Evolutionary conservation across 2,113 vertebrate species (phyloP), one percentile per base, ranked within the genome.

Genomic region (Cavia aperea): DNA sequence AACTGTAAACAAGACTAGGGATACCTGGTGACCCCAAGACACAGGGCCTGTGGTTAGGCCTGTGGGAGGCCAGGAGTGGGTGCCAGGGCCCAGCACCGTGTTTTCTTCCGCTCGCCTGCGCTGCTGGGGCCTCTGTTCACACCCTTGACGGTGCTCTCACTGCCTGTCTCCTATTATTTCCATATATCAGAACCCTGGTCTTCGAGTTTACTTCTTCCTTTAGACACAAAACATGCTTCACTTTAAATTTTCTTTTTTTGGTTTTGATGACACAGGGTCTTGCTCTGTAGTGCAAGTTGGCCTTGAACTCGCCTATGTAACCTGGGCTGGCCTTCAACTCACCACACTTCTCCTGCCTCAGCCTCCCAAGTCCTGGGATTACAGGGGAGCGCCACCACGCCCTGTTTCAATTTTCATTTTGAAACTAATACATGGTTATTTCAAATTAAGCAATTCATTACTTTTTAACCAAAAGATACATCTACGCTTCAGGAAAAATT

Each of bases 71-170:
- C 10, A 46, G 70, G 29, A 10, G 4, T 9, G 2, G 12, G 36
- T n/a, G 66, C 66, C 16, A 16, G 36, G 66, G 24, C 49, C 21
- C 7, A 1, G 7, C 5, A 26, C 11, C 4, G 0, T 14, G 10
- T 24, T 15, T 3, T 21, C 14, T 65, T 72, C 51, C 1, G 5
- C 43, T 26, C 4, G 24, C 26, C 72, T 15, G 18, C 36, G 90
- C 70, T 36, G 46, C 31, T 2, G 23, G 18, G 39, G 4, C 3
- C 58, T 23, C 46, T 4, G n/a, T 14, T 10, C 46, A 4, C 2
- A 23, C 3, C 26, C 63, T 26, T 29, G 5, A 31, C 18, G 15
- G 62, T 33, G 9, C 12, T 4, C 4, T 5, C 4, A 0, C 31
- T 10, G 2, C 36, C 26, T 65, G 19, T 5, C 0, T 2, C n/a